Percentiles rank a stretch among this genome's conserved stretches.
Conservation (phyloP, 2,113 vertebrate genomes). For the Oostethus manadensis region DNA sequence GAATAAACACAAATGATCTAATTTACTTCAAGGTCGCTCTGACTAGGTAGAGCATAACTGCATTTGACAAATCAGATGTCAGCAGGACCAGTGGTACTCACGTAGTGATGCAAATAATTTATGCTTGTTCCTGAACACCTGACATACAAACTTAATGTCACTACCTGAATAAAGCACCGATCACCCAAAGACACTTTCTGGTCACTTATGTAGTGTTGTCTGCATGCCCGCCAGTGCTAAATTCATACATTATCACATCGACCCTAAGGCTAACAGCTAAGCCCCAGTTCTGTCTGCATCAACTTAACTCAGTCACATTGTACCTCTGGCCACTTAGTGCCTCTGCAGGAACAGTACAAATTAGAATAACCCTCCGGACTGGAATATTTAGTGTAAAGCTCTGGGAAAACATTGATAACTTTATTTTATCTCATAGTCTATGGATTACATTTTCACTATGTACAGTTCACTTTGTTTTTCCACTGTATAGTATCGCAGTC, state of each 20-base stretch:
- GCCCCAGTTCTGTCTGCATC: conserved; percentile 66
- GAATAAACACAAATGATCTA: conserved; percentile 26
- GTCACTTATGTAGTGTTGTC: conserved; percentile 51
- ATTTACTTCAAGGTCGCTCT: conserved; percentile 41
- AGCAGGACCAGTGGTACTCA: conserved; percentile 4
- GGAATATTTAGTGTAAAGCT: conserved; percentile 28
- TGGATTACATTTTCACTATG: not conserved
- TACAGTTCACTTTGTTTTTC: not conserved
- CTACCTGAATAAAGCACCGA: conserved; percentile 17
- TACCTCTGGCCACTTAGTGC: conserved; percentile 43
- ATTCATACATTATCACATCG: conserved; percentile 64
- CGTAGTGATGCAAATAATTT: conserved; percentile 1
- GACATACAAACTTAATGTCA: conserved; percentile 14
- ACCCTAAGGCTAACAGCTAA: conserved; percentile 60
- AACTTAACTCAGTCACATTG: conserved; percentile 61
- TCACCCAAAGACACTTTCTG: conserved; percentile 30
- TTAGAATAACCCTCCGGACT: conserved; percentile 49
- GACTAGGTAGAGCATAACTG: not conserved
- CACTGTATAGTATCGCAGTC: not conserved
- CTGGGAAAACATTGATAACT: conserved; percentile 7
- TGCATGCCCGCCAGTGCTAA: conserved; percentile 42
- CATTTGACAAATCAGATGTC: conserved; percentile 14
- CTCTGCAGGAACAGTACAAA: conserved; percentile 43
- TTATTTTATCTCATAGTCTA: conserved; percentile 1
- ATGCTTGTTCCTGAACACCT: conserved; percentile 22